These are phyloP conservation scores for Lycophotia porphyrea DNA, from an alignment of 2,888 invertebrate genomes.

Conservation along the genomic window DNA sequence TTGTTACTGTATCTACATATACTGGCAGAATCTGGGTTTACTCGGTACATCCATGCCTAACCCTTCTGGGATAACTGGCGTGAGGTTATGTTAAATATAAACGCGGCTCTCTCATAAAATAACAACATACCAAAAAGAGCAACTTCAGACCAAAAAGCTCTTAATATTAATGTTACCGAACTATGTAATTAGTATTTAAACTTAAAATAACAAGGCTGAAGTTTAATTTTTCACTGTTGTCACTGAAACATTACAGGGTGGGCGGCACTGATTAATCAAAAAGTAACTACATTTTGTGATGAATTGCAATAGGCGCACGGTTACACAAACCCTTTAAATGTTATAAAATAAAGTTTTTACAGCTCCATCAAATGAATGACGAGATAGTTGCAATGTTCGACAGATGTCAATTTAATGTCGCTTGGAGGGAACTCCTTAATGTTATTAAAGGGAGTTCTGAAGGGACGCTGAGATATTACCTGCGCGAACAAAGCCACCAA, in stretches of 20 bases:
- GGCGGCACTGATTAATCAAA: constrained; percentile 37
- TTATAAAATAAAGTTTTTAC: constrained; percentile 50
- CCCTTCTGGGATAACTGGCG: background rate
- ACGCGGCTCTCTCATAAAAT: background rate
- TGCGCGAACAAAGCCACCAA: constrained; percentile 39
- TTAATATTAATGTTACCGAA: background rate
- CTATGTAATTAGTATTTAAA: constrained; percentile 6
- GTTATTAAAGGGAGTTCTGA: constrained; percentile 32
- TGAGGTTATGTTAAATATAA: background rate
- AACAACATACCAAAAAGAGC: background rate
- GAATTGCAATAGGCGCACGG: constrained; percentile 33
- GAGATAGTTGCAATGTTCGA: constrained; percentile 52
- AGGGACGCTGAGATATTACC: constrained; percentile 36
- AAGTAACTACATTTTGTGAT: constrained; percentile 22
- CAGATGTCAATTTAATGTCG: constrained; percentile 55
- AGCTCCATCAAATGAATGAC: constrained; percentile 46
- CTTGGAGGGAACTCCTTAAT: constrained; percentile 36
- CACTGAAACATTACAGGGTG: background rate
- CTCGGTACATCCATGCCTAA: background rate
- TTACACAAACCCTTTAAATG: constrained; percentile 28
- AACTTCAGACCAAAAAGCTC: constrained; percentile 3
- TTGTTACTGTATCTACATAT: background rate
- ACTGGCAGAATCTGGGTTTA: background rate
- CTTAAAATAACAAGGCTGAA: constrained; percentile 4
- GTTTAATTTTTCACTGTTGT: constrained; percentile 8